A percentile compares a stretch with the other conserved stretches of the same genome.
phyloP scores from a whole-genome alignment of 2,113 vertebrate genomes.

The Alexandromys fortis region DNA sequence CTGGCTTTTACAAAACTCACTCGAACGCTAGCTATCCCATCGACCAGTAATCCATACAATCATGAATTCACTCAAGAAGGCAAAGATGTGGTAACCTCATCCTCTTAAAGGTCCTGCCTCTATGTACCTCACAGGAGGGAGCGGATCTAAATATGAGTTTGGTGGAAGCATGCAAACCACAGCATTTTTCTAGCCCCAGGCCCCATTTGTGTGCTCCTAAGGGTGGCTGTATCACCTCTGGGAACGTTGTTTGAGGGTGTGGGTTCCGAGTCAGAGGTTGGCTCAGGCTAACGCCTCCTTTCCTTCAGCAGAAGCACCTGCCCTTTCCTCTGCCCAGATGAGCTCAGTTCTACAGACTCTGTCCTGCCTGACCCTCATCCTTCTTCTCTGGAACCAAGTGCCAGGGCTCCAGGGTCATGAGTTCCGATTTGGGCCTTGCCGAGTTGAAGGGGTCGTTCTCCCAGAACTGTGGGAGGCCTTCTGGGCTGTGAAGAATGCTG shows the following conservation, averaged over 20 bases:
- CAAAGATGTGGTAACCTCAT: neutral
- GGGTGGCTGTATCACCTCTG: neutral
- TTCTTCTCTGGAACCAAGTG: slow-evolving; percentile 55
- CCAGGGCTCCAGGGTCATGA: neutral
- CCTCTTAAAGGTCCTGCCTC: neutral
- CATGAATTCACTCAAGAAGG: neutral
- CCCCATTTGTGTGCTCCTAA: neutral
- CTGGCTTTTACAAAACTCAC: neutral
- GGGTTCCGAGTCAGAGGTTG: too few relatives aligned
- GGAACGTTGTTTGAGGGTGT: neutral
- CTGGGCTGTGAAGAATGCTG: neutral
- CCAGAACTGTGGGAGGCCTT: slow-evolving; percentile 61
- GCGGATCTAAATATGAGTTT: neutral
- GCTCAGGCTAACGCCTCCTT: neutral
- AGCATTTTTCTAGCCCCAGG: neutral
- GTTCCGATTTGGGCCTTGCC: slow-evolving; percentile 65
- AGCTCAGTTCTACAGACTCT: neutral
- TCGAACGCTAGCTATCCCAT: neutral
- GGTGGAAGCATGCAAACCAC: neutral
- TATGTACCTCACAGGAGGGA: neutral
- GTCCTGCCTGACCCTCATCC: slow-evolving; percentile 18
- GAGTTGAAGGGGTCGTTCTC: slow-evolving; percentile 23
- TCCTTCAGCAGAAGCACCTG: neutral
- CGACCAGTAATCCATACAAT: neutral
- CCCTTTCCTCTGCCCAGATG: neutral